Evolutionary conservation across 2,113 vertebrate genomes (phyloP).

Genomic region (Sturnira hondurensis): DNA sequence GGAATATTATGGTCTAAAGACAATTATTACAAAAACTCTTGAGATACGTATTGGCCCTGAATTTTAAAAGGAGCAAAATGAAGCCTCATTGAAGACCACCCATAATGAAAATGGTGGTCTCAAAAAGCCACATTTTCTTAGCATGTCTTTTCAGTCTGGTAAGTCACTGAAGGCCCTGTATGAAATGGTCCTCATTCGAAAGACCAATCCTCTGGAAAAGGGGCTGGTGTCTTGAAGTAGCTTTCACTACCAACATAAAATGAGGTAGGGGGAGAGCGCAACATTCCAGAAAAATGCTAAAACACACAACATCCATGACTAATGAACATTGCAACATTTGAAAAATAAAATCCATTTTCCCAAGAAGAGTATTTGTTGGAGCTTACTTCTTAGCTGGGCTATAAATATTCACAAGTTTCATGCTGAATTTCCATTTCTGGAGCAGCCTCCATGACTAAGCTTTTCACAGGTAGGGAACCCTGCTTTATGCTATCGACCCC

Average conservation of each 20-base stretch:
- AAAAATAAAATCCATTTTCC: constrained; percentile 9
- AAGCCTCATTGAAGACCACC: not conserved
- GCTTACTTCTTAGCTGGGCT: not conserved
- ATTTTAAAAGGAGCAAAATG: not conserved
- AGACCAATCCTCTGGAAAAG: not conserved
- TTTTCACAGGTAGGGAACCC: not conserved
- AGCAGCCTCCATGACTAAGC: not conserved
- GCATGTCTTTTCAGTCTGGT: not conserved
- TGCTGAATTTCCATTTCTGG: not conserved
- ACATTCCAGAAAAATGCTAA: not conserved
- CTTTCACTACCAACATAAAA: constrained; percentile 4
- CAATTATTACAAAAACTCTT: not conserved
- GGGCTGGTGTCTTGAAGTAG: not conserved
- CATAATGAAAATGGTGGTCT: not conserved
- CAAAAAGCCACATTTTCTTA: not conserved
- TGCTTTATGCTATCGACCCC: not conserved
- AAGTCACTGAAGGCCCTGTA: not conserved
- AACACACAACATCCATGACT: not conserved
- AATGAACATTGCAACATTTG: not conserved
- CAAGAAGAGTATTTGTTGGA: not conserved
- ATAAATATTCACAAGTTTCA: not conserved
- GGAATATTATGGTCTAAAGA: not conserved
- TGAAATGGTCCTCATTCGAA: not conserved
- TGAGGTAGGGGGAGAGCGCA: not conserved
- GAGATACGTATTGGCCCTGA: not conserved